phyloP scores from a whole-genome alignment of 1,140 invertebrate genomes.

The Formica exsecta region DNA sequence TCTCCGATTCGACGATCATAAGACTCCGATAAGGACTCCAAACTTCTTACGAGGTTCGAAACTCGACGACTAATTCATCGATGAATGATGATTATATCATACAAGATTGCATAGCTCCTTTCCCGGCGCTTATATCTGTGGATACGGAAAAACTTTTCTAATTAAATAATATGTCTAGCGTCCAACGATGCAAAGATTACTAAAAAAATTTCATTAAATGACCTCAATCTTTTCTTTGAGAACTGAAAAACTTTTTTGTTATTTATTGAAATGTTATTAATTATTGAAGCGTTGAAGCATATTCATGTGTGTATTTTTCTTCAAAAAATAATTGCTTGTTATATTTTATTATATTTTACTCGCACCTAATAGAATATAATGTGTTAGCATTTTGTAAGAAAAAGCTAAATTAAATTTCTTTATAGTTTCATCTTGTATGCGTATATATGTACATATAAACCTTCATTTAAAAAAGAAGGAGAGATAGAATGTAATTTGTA shows the following conservation, averaged over 20 bases:
- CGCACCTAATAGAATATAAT: neutral
- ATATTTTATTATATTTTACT: conserved; percentile 3
- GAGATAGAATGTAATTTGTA: neutral
- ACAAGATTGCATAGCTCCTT: neutral
- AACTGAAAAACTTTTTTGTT: neutral
- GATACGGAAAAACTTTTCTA: conserved; percentile 41
- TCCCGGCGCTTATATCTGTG: neutral
- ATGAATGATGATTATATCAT: conserved; percentile 49
- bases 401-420: neutral
- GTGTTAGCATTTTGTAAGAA: neutral
- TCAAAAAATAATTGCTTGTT: neutral
- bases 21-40: conserved; percentile 18
- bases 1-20: conserved; percentile 31
- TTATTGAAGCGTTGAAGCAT: neutral
- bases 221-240: neutral
- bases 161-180: conserved; percentile 49
- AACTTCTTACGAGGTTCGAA: conserved; percentile 16
- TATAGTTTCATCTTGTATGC: neutral
- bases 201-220: conserved; percentile 4
- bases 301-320: neutral
- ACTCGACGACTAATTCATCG: conserved; percentile 24
- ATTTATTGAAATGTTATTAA: neutral
- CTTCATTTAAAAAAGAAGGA: too few relatives aligned
- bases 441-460: too few relatives aligned
- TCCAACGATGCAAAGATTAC: neutral